phyloP scores from a whole-genome alignment of 2,113 vertebrate genomes.

The Bubo blakistoni region DNA sequence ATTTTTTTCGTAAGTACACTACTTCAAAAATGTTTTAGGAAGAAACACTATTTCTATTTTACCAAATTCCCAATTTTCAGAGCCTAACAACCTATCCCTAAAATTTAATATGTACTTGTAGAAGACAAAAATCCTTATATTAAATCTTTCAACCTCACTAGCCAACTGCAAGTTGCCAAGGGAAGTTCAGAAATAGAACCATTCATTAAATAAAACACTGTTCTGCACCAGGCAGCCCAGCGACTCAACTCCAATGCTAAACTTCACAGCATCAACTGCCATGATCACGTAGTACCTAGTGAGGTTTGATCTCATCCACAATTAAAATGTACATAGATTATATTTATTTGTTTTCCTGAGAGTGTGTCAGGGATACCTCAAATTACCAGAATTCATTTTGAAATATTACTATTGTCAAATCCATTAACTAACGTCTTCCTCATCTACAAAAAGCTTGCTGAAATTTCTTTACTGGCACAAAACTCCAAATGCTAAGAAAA shows the following conservation, averaged over 20 bases:
- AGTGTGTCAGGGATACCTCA: not conserved
- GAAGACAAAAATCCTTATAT: not conserved
- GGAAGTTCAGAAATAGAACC: not conserved
- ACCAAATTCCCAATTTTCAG: not conserved
- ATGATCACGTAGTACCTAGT: rapidly evolving
- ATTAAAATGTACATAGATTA: not conserved
- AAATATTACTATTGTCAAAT: not conserved
- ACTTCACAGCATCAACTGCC: not conserved
- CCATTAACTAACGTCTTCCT: not conserved
- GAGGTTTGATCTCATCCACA: not conserved
- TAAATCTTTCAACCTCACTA: not conserved
- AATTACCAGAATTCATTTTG: not conserved
- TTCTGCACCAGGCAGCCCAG: not conserved
- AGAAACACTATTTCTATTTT: not conserved
- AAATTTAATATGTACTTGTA: not conserved
- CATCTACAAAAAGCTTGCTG: not conserved
- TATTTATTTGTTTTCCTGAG: not conserved
- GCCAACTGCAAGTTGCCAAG: not conserved
- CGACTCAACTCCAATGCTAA: not conserved
- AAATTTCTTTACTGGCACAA: not conserved
- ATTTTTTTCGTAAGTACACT: not conserved
- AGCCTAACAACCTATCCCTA: not conserved
- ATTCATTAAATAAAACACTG: not conserved
- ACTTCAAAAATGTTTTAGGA: not conserved
- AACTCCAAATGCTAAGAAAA: not conserved